Conservation (phyloP, 1,140 invertebrate genomes). For the Hestina assimilis region DNA sequence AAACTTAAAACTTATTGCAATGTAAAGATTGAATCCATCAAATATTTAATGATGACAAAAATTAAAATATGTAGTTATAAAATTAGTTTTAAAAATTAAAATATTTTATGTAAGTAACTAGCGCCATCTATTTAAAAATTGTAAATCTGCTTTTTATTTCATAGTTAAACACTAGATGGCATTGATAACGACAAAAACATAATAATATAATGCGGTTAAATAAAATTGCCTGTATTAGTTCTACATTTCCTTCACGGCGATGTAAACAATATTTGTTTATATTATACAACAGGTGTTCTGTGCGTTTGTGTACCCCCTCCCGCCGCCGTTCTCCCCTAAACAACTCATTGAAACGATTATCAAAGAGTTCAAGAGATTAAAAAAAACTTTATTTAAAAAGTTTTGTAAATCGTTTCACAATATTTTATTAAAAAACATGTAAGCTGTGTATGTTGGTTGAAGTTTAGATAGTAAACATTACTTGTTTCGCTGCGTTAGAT, state of each 20-base stretch:
- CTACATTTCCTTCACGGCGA: not conserved
- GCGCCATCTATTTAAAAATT: constrained; percentile 4
- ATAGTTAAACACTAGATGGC: constrained; percentile 8
- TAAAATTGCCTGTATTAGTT: constrained; percentile 3
- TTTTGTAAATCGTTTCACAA: not conserved
- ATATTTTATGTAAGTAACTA: not conserved
- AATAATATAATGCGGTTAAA: constrained; percentile 13
- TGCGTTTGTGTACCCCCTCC: not conserved
- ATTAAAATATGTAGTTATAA: not conserved
- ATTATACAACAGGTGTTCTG: constrained; percentile 39
- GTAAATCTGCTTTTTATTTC: not conserved
- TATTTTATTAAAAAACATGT: not conserved
- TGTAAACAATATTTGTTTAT: not conserved
- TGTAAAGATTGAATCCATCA: too few relatives aligned
- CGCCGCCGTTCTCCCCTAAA: not conserved
- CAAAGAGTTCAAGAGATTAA: constrained; percentile 3
- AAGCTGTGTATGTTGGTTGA: not conserved
- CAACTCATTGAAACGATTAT: not conserved
- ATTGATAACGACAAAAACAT: not conserved
- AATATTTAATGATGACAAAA: not conserved
- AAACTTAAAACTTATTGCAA: too few relatives aligned
- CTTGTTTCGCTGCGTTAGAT: not conserved
- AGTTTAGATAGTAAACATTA: not conserved
- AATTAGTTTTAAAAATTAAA: not conserved
- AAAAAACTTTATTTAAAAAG: constrained; percentile 2